Percentiles rank a stretch among this genome's conserved stretches.
These are phyloP conservation scores for Lepus timidus DNA, from an alignment of 2,113 vertebrate species.

Conservation along the genomic window DNA sequence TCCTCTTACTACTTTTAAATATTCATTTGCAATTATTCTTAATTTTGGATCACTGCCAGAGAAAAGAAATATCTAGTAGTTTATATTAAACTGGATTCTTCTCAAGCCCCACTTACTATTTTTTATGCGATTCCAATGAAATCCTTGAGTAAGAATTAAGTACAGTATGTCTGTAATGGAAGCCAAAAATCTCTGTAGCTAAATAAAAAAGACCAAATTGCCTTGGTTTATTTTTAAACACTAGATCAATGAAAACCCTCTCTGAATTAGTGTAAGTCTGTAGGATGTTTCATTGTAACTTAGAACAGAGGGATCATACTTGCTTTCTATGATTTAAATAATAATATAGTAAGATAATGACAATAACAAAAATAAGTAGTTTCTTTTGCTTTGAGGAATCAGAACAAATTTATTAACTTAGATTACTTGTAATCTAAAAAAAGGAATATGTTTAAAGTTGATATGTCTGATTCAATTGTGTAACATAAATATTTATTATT, in stretches of 20 bases:
- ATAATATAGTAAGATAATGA: neutral
- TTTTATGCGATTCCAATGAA: neutral
- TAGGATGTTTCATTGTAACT: neutral
- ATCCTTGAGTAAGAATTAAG: neutral
- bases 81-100: neutral
- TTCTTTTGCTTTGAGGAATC: neutral
- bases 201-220: neutral
- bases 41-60: neutral
- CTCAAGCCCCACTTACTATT: neutral
- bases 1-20: neutral
- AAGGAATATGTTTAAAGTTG: neutral
- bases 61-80: neutral
- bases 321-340: neutral
- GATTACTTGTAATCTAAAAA: neutral
- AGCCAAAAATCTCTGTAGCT: neutral
- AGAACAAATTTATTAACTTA: neutral
- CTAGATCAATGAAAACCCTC: neutral
- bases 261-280: neutral
- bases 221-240: neutral
- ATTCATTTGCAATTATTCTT: neutral
- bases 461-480: neutral
- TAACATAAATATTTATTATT: neutral
- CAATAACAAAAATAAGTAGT: neutral
- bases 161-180: neutral
- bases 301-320: neutral